Base-by-base conservation (phyloP, 2,888 invertebrate genomes). In the Eupithecia subumbrata region DNA sequence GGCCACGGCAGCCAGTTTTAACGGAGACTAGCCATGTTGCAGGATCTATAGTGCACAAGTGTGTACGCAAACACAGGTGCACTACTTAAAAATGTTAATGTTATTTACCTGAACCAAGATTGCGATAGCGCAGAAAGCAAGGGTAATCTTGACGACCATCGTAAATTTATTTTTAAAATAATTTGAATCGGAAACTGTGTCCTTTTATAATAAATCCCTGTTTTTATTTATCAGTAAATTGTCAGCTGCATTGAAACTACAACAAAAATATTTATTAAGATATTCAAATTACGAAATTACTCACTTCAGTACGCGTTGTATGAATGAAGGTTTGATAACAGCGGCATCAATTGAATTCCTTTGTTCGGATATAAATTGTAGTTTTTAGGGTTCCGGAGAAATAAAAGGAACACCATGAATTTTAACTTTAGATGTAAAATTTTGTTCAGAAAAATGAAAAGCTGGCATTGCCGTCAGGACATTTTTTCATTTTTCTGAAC, bases 71-170 rank as follows among this genome's bases (percentile, higher is more conserved):
- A 30, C 30, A 30, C 30, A 30, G 30, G 30, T 30, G 30, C 30
- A 30, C 30, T 30, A 30, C 30, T 16, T 34, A 25, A 7, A 64
- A 64, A 64, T 64, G n/a, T 37, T n/a, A 52, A 52, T 37, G 4
- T 7, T 67, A 67, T 40, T 67, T 67, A 67, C 67, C 67, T 67
- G 67, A 40, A 40, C 67, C n/a, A 67, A 37, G 22, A 67, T 9
- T 9, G 22, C 67, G 12, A 67, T 37, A 22, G 67, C 67, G 12
- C 37, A 37, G 67, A 67, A n/a, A 37, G 37, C 67, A 11, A 67
- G 67, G 40, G 43, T 67, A 14, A 40, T 12, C 43, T 67, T 67
- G 22, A 43, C 5, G 43, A 14, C 43, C 67, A 67, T 67, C 43
- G 37, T 5, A 37, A 37, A 22, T 34, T 1, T 66, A 25, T 22